Base-by-base conservation (phyloP, 2,888 invertebrate genomes). In the Drosophila gaucha region DNA sequence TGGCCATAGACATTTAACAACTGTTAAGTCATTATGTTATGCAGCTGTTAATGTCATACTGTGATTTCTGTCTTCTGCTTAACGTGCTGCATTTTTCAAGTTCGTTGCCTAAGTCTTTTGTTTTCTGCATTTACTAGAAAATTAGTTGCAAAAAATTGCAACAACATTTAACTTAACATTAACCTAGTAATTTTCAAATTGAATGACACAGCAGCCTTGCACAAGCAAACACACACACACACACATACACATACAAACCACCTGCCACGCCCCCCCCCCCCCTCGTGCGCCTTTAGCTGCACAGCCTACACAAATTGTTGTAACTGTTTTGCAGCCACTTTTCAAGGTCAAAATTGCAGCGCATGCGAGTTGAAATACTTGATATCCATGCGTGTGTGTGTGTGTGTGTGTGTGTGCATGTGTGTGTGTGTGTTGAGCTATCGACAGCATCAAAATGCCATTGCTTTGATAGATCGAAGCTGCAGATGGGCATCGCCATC, bases 301-400 rank as follows among this genome's bases (percentile, higher is more conserved):
- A 52, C 33, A 39, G 76, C 72, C 76, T 57, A 66, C 77, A 72
- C 51, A 67, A 60, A 69, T 43, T 56, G 46, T 50, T 63, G 41
- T 41, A 66, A 74, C 65, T 62, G 74, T 73, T 67, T 39, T 57
- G 69, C 60, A 36, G 62, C 44, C 22, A 79, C 49, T 58, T 76
- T 74, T 78, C 78, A 78, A 78, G 78, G 78, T 78, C 80, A 77
- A 71, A 80, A 78, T 31, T 78, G 78, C 78, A 75, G 56, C 41
- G 50, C 36, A 46, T 56, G 46, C 59, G 44, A 71, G 54, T 59
- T 65, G 56, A 66, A 73, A 73, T 65, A 59, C 76, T 65, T 51
- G 72, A 75, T 70, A 51, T 38, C 33, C 63, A 30, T 6, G 2
- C 10, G 30, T n/a, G 2, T 26, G 9, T 18, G n/a, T n/a, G 18